Evolutionary conservation across 2,113 vertebrate genomes (phyloP).

Genomic region (Antechinus flavipes): DNA sequence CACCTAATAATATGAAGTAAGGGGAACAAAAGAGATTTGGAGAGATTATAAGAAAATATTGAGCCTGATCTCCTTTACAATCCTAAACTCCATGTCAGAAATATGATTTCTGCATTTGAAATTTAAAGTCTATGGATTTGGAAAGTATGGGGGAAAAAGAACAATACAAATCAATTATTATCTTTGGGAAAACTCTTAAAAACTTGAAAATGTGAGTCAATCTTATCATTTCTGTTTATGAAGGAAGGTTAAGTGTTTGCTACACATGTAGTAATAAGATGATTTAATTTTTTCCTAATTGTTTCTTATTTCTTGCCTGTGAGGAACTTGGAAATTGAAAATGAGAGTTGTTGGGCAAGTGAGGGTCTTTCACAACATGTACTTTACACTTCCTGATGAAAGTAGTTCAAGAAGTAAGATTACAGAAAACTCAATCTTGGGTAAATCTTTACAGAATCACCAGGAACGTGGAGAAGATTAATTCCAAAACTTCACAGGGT

Average conservation of each 20-base stretch:
- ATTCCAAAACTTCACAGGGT: constrained; percentile 57
- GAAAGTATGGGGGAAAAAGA: background rate
- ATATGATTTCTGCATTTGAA: background rate
- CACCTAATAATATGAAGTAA: constrained; percentile 25
- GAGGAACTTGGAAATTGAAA: constrained; percentile 2
- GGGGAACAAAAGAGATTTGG: background rate
- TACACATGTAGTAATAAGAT: background rate
- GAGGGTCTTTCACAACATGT: constrained; percentile 3
- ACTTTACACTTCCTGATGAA: constrained; percentile 39
- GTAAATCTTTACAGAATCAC: constrained; percentile 41
- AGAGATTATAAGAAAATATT: constrained; percentile 44
- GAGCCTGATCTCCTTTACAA: constrained; percentile 12
- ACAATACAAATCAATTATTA: background rate
- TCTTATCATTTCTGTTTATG: background rate
- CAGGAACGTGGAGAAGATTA: constrained; percentile 55
- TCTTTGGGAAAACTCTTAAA: background rate
- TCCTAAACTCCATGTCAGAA: background rate
- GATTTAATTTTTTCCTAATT: background rate
- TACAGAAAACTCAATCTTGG: constrained; percentile 42
- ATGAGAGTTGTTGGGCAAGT: background rate
- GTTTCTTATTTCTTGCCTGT: background rate
- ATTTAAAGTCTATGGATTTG: background rate
- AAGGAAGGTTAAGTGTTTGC: background rate
- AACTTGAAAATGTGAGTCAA: background rate
- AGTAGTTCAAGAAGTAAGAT: constrained; percentile 31